Conservation (phyloP, 2,797 vertebrate species). For the Leptatherina wallacei region DNA sequence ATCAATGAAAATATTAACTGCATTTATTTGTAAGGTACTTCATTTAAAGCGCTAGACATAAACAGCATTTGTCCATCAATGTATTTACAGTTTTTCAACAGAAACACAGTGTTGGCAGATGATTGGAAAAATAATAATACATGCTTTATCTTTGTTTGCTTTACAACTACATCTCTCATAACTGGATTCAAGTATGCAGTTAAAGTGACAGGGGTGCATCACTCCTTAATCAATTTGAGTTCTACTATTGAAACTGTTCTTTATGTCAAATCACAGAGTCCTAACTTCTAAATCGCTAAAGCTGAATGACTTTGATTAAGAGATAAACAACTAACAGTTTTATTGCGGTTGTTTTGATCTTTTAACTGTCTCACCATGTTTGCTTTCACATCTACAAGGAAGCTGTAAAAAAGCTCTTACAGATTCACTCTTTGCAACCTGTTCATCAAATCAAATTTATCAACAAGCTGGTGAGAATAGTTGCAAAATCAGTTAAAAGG, state of each 20-base stretch:
- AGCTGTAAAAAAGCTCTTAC: neutral
- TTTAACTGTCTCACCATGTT: too few relatives aligned
- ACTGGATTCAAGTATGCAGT: neutral
- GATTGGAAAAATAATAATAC: neutral
- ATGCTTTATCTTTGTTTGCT: neutral
- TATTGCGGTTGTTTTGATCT: neutral
- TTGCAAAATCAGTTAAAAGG: neutral
- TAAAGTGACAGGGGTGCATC: neutral
- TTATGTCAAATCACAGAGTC: neutral
- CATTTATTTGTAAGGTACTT: conserved; percentile 13
- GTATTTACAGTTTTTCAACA: neutral
- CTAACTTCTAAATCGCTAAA: neutral
- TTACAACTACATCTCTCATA: neutral
- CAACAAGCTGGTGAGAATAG: neutral
- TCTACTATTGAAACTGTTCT: neutral
- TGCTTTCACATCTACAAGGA: too few relatives aligned
- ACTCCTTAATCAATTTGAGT: neutral
- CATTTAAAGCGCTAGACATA: neutral
- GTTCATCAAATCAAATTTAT: neutral
- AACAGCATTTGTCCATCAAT: neutral
- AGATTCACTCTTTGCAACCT: neutral
- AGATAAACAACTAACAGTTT: too few relatives aligned
- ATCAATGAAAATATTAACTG: neutral
- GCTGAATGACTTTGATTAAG: too few relatives aligned
- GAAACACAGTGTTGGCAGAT: neutral